Evolutionary conservation across 1,140 invertebrate species (phyloP).

Genomic region (Lepidurus apus): DNA sequence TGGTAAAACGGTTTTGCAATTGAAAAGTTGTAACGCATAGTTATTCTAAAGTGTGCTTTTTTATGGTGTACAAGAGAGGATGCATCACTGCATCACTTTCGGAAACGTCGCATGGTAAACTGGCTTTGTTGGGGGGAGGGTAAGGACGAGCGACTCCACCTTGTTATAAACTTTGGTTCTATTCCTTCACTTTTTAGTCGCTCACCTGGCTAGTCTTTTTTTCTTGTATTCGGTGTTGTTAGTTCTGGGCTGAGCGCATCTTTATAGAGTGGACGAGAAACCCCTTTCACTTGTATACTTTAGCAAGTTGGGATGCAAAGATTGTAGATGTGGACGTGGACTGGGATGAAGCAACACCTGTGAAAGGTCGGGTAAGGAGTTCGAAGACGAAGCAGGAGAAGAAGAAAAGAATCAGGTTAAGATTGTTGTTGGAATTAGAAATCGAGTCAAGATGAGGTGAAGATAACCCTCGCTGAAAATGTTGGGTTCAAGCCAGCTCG

Average conservation of each 20-base stretch:
- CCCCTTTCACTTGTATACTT: conserved; percentile 1
- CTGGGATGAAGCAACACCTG: neutral
- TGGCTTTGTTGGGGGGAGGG: neutral
- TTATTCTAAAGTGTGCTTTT: no score
- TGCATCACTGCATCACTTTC: neutral
- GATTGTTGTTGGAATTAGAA: conserved; percentile 19
- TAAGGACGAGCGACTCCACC: neutral
- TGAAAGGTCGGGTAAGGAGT: neutral
- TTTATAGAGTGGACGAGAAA: conserved; percentile 19
- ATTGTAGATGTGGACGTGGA: neutral
- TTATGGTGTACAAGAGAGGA: no score
- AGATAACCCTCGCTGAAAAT: neutral
- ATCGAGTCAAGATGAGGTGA: conserved; percentile 11
- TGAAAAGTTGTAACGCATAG: no score
- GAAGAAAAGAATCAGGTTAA: neutral
- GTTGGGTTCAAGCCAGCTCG: neutral
- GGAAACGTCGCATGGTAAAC: neutral
- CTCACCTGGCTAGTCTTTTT: neutral
- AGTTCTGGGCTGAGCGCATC: neutral
- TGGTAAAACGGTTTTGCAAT: no score
- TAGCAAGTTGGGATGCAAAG: neutral
- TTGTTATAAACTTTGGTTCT: neutral
- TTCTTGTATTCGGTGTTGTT: neutral
- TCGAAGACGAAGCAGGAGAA: no score
- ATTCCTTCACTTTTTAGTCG: neutral